Evolutionary conservation across 2,113 vertebrate genomes (phyloP).

Genomic region (Potamarius usumacintae): DNA sequence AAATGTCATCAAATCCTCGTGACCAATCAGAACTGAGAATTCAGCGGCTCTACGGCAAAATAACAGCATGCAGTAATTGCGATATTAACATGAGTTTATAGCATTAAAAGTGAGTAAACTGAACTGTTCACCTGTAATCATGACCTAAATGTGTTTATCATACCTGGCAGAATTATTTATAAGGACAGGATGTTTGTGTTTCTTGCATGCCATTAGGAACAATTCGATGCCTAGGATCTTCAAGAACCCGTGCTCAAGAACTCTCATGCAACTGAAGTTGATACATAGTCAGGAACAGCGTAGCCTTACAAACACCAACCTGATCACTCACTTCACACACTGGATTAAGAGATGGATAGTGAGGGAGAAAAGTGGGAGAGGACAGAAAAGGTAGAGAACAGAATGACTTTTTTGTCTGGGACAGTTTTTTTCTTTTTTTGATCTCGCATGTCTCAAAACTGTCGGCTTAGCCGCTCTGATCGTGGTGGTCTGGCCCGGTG

Average conservation of each 20-base stretch:
- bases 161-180: not conserved
- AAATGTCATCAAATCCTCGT: not conserved
- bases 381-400: conserved; percentile 37
- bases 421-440: conserved; percentile 40
- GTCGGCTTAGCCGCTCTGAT: conserved; percentile 51
- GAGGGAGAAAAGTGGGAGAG: conserved; percentile 20
- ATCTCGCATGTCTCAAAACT: conserved; percentile 47
- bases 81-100: not conserved
- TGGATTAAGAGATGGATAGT: conserved; percentile 39
- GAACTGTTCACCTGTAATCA: not conserved
- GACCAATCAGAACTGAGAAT: conserved; percentile 1
- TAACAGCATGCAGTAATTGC: not conserved
- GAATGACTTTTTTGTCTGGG: conserved; percentile 45
- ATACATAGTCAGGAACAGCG: conserved; percentile 5
- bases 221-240: conserved; percentile 5
- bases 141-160: not conserved
- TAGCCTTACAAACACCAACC: conserved; percentile 40
- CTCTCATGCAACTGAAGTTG: not conserved
- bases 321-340: conserved; percentile 37
- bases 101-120: not conserved
- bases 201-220: not conserved
- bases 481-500: conserved; percentile 31
- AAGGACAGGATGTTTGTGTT: not conserved
- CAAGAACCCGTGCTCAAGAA: not conserved
- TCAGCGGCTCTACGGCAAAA: not conserved